Evolutionary conservation across 2,888 invertebrate genomes (phyloP).

Genomic region (Spatulosminthurus flaviceps): DNA sequence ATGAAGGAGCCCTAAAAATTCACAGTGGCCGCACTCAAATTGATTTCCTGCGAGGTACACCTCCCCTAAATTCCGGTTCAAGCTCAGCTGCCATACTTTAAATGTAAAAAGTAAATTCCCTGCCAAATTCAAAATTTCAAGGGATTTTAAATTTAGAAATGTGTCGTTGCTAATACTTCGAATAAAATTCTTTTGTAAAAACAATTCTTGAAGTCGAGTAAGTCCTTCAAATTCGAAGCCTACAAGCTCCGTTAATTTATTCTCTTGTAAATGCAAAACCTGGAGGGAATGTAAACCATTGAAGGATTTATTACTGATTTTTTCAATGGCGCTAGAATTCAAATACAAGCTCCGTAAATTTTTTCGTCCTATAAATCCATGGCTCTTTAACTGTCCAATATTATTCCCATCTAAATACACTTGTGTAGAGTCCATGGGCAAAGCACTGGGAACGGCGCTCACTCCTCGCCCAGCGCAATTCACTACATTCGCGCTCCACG

Average conservation of each 20-base stretch:
- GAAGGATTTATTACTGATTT: slow-evolving; percentile 82
- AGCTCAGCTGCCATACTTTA: slow-evolving; percentile 79
- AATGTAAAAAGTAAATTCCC: slow-evolving; percentile 84
- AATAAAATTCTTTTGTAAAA: slow-evolving; percentile 80
- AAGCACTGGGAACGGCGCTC: slow-evolving; percentile 66
- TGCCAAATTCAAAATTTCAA: slow-evolving; percentile 82
- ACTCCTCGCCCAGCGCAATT: slow-evolving; percentile 77
- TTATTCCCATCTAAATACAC: slow-evolving; percentile 85
- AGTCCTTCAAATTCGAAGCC: slow-evolving; percentile 83
- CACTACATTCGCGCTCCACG: slow-evolving; percentile 91
- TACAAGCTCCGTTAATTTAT: slow-evolving; percentile 75
- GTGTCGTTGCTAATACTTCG: slow-evolving; percentile 82
- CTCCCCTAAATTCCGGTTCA: slow-evolving; percentile 76
- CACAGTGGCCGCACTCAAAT: slow-evolving; percentile 88
- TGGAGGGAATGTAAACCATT: slow-evolving; percentile 80
- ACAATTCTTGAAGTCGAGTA: slow-evolving; percentile 76
- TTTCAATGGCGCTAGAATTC: slow-evolving; percentile 80
- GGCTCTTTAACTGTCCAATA: slow-evolving; percentile 80
- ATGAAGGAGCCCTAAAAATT: slow-evolving; percentile 84
- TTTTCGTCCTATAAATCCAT: slow-evolving; percentile 87
- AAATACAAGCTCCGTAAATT: slow-evolving; percentile 80
- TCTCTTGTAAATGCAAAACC: slow-evolving; percentile 80
- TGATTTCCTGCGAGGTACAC: slow-evolving; percentile 83
- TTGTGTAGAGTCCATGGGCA: slow-evolving; percentile 90
- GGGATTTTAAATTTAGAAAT: slow-evolving; percentile 78